Base-by-base conservation (phyloP, 2,797 vertebrate species). In the Spea hammondii region DNA sequence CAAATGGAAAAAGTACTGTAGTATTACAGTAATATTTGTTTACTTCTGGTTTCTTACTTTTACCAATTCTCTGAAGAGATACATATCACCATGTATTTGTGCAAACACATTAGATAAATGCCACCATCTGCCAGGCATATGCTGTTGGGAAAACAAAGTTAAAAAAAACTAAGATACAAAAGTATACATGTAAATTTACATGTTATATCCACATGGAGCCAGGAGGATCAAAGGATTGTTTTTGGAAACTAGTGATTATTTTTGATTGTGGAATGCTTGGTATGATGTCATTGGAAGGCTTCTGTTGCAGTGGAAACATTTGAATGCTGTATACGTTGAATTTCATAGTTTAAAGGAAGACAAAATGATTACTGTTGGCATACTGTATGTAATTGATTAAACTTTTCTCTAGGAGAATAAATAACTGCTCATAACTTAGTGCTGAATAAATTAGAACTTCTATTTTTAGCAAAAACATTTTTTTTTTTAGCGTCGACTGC, bases 401-500 rank as follows among this genome's bases (percentile, higher is more conserved):
- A 45, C 60, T 8, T 60, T 8, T 78, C 59, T 72, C 76, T 57
- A 45, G 6, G 69, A 72, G 60, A 72, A 78, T 78, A 78, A 72
- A 65, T 65, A 50, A 72, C 69, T 55, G 17, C 76, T 78, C 69
- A 65, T 72, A 72, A 78, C 59, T 78, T 78, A 72, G 50, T 78
- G 59, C 68, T 65, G 76, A 71, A 78, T 78, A 65, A 78, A 78
- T 78, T 78, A 78, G 51, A 71, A 47, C 69, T 71, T 78, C 66
- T 72, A 78, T 78, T 78, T 72, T 78, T 59, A 57, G 69, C 69
- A 72, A 65, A 78, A 78, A 78, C 69, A 78, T 72, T 72, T 78
- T 64, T 72, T 59, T 79, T 79, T 12, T 44, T 46, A 44, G 59
- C 44, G 53, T 72, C 46, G 47, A 57, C 44, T 44, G 53, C 55